Percentiles rank a stretch among this genome's conserved stretches.
These are phyloP conservation scores for Sebastes nivosus DNA, from an alignment of 2,797 vertebrate species.

Conservation along the genomic window DNA sequence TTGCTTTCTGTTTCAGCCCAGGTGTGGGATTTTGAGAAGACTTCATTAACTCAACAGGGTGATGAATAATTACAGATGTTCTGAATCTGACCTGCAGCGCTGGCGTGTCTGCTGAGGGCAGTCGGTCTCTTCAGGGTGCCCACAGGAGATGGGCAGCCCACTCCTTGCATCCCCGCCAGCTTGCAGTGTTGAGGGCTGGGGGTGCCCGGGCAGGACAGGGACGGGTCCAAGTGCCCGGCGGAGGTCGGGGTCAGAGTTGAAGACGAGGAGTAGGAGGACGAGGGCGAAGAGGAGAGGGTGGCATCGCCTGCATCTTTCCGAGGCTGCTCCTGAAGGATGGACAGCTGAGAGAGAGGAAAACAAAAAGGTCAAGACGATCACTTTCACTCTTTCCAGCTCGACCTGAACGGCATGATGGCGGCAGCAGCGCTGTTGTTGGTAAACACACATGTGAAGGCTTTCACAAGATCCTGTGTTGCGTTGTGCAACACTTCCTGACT, in stretches of 20 bases:
- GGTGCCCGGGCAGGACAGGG: slow-evolving; percentile 65
- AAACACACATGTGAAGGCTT: slow-evolving; percentile 74
- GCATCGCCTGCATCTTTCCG: slow-evolving; percentile 85
- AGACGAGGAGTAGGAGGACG: slow-evolving; percentile 34
- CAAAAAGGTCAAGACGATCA: not conserved
- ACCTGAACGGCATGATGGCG: not conserved
- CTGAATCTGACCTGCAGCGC: slow-evolving; percentile 80
- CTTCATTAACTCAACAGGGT: not conserved
- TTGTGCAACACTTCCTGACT: slow-evolving; percentile 81
- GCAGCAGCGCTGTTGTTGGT: slow-evolving; percentile 55
- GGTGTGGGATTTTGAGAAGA: not conserved
- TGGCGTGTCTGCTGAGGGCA: slow-evolving; percentile 92
- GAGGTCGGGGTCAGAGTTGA: slow-evolving; percentile 48
- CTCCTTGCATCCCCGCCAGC: slow-evolving; percentile 63
- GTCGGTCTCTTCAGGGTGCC: slow-evolving; percentile 91
- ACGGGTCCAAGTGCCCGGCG: slow-evolving; percentile 54
- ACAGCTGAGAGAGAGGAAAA: slow-evolving; percentile 67
- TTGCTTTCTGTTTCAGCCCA: not conserved
- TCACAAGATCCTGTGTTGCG: slow-evolving; percentile 76
- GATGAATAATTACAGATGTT: not conserved
- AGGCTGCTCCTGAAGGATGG: slow-evolving; percentile 87
- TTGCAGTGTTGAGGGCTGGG: slow-evolving; percentile 71
- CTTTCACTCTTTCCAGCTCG: not conserved
- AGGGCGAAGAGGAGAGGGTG: slow-evolving; percentile 36
- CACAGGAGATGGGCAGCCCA: slow-evolving; percentile 75